Evolutionary conservation across 2,797 vertebrate species (phyloP).

Genomic region (Cyprinella venusta): DNA sequence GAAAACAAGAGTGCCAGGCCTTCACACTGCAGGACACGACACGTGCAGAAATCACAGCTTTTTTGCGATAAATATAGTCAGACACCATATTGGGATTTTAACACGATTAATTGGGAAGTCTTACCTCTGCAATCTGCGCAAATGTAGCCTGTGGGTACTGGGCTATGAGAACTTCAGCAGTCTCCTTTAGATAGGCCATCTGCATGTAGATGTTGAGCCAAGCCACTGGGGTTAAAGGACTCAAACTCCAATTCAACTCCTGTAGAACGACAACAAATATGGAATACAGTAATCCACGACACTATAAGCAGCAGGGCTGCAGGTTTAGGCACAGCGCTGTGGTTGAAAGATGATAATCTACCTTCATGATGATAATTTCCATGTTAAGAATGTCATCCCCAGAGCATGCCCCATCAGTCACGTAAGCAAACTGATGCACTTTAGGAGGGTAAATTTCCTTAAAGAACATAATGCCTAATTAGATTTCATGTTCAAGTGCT

Average conservation of each 20-base stretch:
- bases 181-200: conserved; percentile 88
- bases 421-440: conserved; percentile 93
- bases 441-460: conserved; percentile 99
- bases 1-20: background rate
- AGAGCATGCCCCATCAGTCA: conserved; percentile 93
- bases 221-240: conserved; percentile 90
- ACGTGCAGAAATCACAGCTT: conserved; percentile 7
- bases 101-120: conserved; percentile 27
- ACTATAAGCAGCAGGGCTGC: background rate
- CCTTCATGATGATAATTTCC: conserved; percentile 97
- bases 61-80: conserved; percentile 1
- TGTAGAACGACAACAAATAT: conserved; percentile 61
- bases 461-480: background rate
- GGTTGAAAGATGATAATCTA: conserved; percentile 59
- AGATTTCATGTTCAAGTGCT: conserved; percentile 17
- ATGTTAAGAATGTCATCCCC: conserved; percentile 94
- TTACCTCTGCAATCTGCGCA: conserved; percentile 90
- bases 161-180: conserved; percentile 84
- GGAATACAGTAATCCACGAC: background rate
- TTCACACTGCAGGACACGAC: background rate
- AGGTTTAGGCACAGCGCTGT: background rate
- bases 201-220: conserved; percentile 98
- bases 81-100: conserved; percentile 20
- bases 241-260: conserved; percentile 94
- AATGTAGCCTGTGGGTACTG: conserved; percentile 92